Conservation (phyloP, 2,888 invertebrate species). For the Labia minor region DNA sequence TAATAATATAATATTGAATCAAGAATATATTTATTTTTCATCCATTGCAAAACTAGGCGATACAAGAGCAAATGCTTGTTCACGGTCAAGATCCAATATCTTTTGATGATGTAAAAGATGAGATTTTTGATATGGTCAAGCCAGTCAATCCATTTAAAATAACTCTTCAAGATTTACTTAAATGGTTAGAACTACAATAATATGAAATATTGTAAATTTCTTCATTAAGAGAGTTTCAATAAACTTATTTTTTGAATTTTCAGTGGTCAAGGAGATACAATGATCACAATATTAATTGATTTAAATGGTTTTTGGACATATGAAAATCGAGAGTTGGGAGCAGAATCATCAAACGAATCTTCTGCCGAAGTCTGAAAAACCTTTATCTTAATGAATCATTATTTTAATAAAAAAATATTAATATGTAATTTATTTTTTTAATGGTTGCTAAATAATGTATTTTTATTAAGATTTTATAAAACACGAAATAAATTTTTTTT, state of each 20-base stretch:
- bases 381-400: not conserved
- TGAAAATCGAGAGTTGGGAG: slow-evolving; percentile 67
- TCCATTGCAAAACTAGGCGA: no score
- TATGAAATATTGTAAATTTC: not conserved
- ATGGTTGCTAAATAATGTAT: no score
- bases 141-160: slow-evolving; percentile 74
- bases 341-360: slow-evolving; percentile 22
- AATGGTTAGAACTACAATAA: slow-evolving; percentile 42
- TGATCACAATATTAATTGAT: slow-evolving; percentile 87
- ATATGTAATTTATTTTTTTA: not conserved
- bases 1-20: no score
- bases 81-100: slow-evolving; percentile 82
- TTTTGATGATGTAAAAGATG: slow-evolving; percentile 92
- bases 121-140: slow-evolving; percentile 96
- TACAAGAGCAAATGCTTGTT: slow-evolving; percentile 78
- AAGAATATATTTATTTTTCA: no score
- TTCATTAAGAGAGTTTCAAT: not conserved
- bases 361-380: slow-evolving; percentile 20
- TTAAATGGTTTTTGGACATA: slow-evolving; percentile 95
- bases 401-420: not conserved
- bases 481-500: no score
- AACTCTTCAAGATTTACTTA: slow-evolving; percentile 73
- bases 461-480: no score
- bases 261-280: slow-evolving; percentile 87
- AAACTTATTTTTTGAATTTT: slow-evolving; percentile 28